Evolutionary conservation across 2,888 invertebrate genomes (phyloP), one percentile per base, ranked within the genome.

Genomic region (Archips crataeganus): DNA sequence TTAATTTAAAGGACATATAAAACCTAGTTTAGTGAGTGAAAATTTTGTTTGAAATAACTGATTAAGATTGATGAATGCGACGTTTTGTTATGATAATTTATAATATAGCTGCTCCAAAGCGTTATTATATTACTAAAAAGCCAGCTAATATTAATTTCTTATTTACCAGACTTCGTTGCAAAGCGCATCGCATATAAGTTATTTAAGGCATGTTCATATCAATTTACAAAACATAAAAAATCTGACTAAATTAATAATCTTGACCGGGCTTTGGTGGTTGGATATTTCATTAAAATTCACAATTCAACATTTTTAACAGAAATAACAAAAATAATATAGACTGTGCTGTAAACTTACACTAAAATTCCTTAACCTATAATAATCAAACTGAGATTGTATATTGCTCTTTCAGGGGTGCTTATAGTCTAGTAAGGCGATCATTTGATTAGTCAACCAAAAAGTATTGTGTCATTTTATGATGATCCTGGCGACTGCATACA

Each of bases 311-410:
- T 72, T 74, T 73, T 49, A 70, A 70, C 34, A 64, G 59, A 45
- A 65, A 65, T 65, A 74, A 69, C 64, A 65, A 69, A 65, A 64
- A 54, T 67, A 67, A 67, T 65, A 82, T 78, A 80, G 77, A 74
- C 74, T 77, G 75, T 76, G 62, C 39, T 75, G 75, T 79, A 80
- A 80, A 79, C 80, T 78, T 81, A 84, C 61, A 75, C 81, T 82
- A 82, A 74, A 79, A 79, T 81, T 81, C 75, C 73, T 77, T 76
- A 79, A 70, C 72, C 71, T 73, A 75, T 63, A 66, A 64, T 75
- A 75, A 70, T 75, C 51, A 69, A 70, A 75, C 60, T 69, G 73
- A 75, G 71, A 73, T 75, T 69, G 47, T 57, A 54, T 63, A 60
- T 5, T 32, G 64, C 69, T 70, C 49, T 60, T 70, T 70, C 70